Conservation (phyloP, 2,888 invertebrate species). For the Harmothoe impar region DNA sequence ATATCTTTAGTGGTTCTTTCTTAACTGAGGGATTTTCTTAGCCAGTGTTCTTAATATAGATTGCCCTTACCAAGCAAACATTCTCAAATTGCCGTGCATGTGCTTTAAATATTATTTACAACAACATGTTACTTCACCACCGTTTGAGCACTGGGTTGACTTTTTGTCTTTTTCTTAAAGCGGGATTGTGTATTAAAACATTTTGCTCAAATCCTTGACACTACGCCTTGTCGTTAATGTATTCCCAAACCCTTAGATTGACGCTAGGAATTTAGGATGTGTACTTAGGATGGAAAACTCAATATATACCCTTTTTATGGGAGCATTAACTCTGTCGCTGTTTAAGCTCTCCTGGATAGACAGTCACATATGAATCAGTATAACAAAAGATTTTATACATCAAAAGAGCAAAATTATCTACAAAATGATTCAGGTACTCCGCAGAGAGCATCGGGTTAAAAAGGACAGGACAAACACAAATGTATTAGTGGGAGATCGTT, state of each 20-base stretch:
- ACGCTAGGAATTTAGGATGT: conserved; percentile 4
- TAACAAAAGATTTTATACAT: background rate
- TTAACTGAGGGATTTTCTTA: background rate
- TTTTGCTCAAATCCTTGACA: background rate
- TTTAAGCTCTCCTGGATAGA: conserved; percentile 47
- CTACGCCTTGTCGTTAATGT: conserved; percentile 36
- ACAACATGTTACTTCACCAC: background rate
- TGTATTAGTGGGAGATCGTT: background rate
- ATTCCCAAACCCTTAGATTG: background rate
- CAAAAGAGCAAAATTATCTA: background rate
- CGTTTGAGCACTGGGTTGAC: no score
- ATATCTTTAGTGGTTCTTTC: no score
- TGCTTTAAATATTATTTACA: background rate
- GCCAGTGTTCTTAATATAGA: background rate
- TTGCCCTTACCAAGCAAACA: background rate
- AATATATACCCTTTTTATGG: conserved; percentile 47
- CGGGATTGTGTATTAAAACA: background rate
- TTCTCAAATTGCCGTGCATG: background rate
- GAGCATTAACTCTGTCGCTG: background rate
- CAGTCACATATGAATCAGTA: background rate
- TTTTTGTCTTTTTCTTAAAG: background rate
- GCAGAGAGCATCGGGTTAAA: background rate
- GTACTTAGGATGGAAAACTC: background rate
- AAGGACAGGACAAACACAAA: conserved; percentile 6
- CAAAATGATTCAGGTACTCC: no score